A percentile compares a stretch with the other conserved stretches of the same genome.
Conservation (phyloP, 2,797 vertebrate species). For the Odontamblyopus rebecca region DNA sequence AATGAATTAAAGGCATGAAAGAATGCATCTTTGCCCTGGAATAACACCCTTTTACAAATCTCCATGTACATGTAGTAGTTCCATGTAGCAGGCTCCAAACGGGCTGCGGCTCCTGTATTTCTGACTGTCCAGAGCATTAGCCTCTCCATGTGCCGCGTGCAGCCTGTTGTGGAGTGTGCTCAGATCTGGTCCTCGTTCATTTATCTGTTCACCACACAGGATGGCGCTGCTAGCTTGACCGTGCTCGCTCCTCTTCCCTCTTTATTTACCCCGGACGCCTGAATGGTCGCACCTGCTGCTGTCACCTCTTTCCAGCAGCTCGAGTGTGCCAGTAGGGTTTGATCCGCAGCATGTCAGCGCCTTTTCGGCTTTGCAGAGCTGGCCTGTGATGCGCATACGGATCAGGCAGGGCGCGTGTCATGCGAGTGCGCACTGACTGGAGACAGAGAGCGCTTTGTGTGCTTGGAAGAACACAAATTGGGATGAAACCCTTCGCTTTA, state of each 20-base stretch:
- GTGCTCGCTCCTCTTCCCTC: conserved; percentile 45
- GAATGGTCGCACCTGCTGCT: conserved; percentile 46
- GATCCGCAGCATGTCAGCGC: not conserved
- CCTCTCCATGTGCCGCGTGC: not conserved
- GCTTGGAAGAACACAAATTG: not conserved
- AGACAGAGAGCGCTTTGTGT: not conserved
- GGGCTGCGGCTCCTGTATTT: not conserved
- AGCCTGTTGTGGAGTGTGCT: conserved; percentile 10
- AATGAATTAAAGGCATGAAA: too few species aligned
- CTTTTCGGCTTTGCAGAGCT: not conserved
- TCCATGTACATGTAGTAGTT: not conserved
- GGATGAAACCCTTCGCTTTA: not conserved
- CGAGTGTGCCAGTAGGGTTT: conserved; percentile 1
- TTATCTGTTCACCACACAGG: conserved; percentile 39
- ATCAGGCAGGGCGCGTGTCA: not conserved
- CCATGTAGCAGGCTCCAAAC: not conserved
- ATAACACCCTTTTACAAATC: not conserved
- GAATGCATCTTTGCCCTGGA: too few species aligned
- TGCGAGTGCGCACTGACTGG: not conserved
- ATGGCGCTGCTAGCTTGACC: conserved; percentile 14
- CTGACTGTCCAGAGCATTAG: not conserved
- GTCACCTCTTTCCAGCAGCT: conserved; percentile 32
- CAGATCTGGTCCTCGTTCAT: conserved; percentile 19
- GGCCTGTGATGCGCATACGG: not conserved
- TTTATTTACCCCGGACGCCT: conserved; percentile 50